phyloP scores from a whole-genome alignment of 2,888 invertebrate species.

The Tetropium fuscum region DNA sequence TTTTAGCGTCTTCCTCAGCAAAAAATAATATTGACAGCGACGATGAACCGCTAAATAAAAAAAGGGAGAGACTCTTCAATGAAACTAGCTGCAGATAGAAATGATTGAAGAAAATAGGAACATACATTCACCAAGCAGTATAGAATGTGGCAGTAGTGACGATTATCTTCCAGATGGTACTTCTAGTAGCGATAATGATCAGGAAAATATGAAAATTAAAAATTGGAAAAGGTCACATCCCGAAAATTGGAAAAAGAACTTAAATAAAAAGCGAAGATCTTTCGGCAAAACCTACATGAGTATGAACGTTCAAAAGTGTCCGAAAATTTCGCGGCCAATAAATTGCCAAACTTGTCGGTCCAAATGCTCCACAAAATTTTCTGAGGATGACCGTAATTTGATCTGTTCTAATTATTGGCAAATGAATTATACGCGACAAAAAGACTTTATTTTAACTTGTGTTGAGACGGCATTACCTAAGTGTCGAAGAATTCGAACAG shows the following conservation, averaged over 20 bases:
- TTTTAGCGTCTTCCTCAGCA: too few species aligned
- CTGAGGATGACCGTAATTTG: conserved; percentile 10
- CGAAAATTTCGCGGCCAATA: background rate
- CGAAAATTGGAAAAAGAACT: conserved; percentile 19
- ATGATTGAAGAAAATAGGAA: too few species aligned
- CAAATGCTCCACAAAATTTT: conserved; percentile 11
- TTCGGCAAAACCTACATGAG: conserved; percentile 4
- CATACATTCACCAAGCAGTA: too few species aligned
- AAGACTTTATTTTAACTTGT: conserved; percentile 24
- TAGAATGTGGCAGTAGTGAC: too few species aligned
- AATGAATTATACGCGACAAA: conserved; percentile 14
- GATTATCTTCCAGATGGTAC: too few species aligned
- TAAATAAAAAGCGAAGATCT: conserved; percentile 12
- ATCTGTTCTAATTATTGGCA: conserved; percentile 15
- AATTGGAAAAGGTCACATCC: conserved; percentile 14
- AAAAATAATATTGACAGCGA: too few species aligned
- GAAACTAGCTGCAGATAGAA: too few species aligned
- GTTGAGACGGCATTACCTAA: conserved; percentile 10
- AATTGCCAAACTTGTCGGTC: conserved; percentile 18
- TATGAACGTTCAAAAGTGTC: conserved; percentile 10
- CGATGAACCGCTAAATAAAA: too few species aligned
- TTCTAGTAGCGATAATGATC: background rate
- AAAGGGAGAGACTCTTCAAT: too few species aligned
- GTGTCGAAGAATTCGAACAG: conserved; percentile 23
- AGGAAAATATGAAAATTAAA: conserved; percentile 5